These are phyloP conservation scores for Euplexia lucipara DNA, from an alignment of 2,888 invertebrate species.

Conservation along the genomic window DNA sequence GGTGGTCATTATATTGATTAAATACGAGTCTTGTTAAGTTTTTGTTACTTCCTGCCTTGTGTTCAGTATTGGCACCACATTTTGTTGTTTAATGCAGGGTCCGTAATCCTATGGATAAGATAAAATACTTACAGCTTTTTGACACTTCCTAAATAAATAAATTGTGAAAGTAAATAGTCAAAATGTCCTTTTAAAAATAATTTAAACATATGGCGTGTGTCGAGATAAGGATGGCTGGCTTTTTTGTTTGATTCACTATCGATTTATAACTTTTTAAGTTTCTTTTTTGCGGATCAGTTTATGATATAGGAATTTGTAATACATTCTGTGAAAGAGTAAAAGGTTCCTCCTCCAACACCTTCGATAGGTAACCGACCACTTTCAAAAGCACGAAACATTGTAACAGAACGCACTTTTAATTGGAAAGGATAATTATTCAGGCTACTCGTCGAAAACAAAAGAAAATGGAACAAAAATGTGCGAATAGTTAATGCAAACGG, in stretches of 20 bases:
- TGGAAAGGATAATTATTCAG: conserved; percentile 44
- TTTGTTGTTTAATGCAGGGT: conserved; percentile 21
- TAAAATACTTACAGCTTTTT: conserved; percentile 4
- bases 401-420: conserved; percentile 38
- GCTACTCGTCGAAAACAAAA: conserved; percentile 51
- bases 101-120: conserved; percentile 36
- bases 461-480: conserved; percentile 60
- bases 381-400: conserved; percentile 11
- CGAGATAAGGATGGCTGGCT: background rate
- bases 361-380: background rate
- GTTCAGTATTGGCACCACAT: conserved; percentile 26
- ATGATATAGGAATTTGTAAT: no score
- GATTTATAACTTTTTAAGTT: background rate
- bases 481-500: conserved; percentile 71
- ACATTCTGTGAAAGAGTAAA: no score
- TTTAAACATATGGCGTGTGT: no score
- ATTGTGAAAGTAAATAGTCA: conserved; percentile 14
- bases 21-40: conserved; percentile 5
- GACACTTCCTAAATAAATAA: conserved; percentile 48
- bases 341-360: no score
- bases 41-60: conserved; percentile 37
- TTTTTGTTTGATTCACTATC: conserved; percentile 1
- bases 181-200: conserved; percentile 13
- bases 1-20: conserved; percentile 33
- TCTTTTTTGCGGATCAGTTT: no score